Evolutionary conservation across 1,140 invertebrate genomes (phyloP).

Genomic region (Drosophila lini): DNA sequence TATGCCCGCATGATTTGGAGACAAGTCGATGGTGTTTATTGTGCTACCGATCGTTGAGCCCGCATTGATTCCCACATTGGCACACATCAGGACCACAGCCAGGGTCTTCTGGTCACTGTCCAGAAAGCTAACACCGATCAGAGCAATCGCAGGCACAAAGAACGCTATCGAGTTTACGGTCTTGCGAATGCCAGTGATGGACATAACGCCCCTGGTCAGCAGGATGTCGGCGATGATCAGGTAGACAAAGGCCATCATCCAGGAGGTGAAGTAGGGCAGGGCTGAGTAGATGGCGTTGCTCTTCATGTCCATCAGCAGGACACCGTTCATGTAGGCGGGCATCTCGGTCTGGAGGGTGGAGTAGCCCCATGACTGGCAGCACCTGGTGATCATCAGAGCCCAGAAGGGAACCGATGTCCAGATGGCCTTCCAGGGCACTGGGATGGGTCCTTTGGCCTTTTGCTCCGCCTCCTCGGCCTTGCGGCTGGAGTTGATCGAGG

Average conservation of each 20-base stretch:
- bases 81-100: slow-evolving; percentile 87
- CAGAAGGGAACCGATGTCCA: slow-evolving; percentile 92
- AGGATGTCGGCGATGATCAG: slow-evolving; percentile 88
- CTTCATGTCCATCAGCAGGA: slow-evolving; percentile 92
- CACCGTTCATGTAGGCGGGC: slow-evolving; percentile 94
- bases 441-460: slow-evolving; percentile 37
- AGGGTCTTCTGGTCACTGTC: slow-evolving; percentile 84
- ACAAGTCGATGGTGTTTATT: slow-evolving; percentile 90
- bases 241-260: slow-evolving; percentile 88
- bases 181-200: slow-evolving; percentile 87
- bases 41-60: slow-evolving; percentile 89
- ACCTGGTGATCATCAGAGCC: slow-evolving; percentile 92
- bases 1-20: slow-evolving; percentile 91
- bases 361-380: slow-evolving; percentile 96
- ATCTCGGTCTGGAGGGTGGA: slow-evolving; percentile 96
- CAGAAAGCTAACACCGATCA: slow-evolving; percentile 88
- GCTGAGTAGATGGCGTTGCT: slow-evolving; percentile 90
- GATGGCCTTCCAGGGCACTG: slow-evolving; percentile 91
- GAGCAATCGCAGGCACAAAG: slow-evolving; percentile 86
- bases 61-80: slow-evolving; percentile 91
- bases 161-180: slow-evolving; percentile 87
- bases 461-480: slow-evolving; percentile 31
- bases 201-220: slow-evolving; percentile 85
- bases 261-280: slow-evolving; percentile 91
- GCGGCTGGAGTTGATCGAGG: slow-evolving; percentile 51